Evolutionary conservation across 2,888 invertebrate genomes (phyloP), one percentile per base, ranked within the genome.

Genomic region (Agrochola macilenta): DNA sequence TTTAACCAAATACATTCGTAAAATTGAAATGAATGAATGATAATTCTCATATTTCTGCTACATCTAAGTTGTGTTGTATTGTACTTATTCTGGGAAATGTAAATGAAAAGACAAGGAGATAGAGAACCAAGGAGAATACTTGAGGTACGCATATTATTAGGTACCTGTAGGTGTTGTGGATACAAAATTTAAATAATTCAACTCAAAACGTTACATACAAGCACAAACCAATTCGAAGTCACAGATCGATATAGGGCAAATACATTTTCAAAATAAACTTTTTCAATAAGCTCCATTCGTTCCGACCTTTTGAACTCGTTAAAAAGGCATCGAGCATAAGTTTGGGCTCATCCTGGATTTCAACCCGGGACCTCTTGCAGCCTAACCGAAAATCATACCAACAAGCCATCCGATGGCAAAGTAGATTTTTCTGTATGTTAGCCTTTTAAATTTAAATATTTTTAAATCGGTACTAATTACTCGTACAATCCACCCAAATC

Each of bases 301-400:
- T 71, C 43, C n/a, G 26, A 79, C 73, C 69, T 79, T 79, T 76
- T 69, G 74, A 84, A 79, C 69, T 76, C 58, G 65, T 76, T 79
- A 83, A 69, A 84, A 76, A 60, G 12, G 54, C 52, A 63, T 64
- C 39, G n/a, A 35, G 30, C 23, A 57, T 64, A 76, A 68, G 30
- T 57, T 68, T 70, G 81, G 89, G 95, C 96, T 96, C 95, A 95
- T 95, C 95, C 95, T 96, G 96, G 95, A 96, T 95, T 96, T 96
- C 95, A 96, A 96, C 95, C 96, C 95, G 95, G 96, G 96, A 96
- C 96, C 96, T 96, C 95, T 96, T 95, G 96, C 96, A 96, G 96
- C 96, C 96, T 94, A 96, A 97, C 96, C 95, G 96, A 96, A 95
- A 96, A 96, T 96, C 96, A 96, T 96, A 96, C 96, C 96, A 52